Conservation (phyloP, 1,140 invertebrate genomes). For the Maniola jurtina region DNA sequence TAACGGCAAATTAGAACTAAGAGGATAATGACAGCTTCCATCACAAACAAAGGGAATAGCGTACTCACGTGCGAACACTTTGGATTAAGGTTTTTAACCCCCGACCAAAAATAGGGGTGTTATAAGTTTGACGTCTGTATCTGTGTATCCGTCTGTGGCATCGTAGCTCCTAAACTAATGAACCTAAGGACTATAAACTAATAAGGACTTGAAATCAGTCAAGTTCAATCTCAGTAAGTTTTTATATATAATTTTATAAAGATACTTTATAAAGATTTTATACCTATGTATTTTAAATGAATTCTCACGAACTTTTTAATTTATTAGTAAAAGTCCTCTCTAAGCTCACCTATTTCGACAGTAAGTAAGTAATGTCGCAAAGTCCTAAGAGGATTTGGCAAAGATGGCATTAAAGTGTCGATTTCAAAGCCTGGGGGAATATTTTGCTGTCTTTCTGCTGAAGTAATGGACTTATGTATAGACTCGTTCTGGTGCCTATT, state of each 20-base stretch:
- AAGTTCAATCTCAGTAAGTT: too few species aligned
- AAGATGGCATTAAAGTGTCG: not conserved
- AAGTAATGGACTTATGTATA: too few species aligned
- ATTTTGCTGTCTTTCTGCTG: not conserved
- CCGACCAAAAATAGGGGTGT: too few species aligned
- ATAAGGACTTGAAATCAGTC: too few species aligned
- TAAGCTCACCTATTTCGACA: not conserved
- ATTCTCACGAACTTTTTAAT: not conserved
- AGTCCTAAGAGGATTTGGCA: not conserved
- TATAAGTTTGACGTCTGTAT: too few species aligned
- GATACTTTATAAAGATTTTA: too few species aligned
- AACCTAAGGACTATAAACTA: too few species aligned
- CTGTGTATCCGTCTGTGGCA: too few species aligned
- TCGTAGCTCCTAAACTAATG: too few species aligned
- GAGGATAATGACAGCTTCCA: conserved; percentile 2
- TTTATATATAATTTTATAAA: too few species aligned
- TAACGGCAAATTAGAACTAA: not conserved
- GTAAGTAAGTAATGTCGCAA: not conserved
- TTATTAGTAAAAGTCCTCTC: not conserved
- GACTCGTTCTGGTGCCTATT: too few species aligned
- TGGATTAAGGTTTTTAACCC: not conserved
- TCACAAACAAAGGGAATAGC: not conserved
- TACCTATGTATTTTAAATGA: not conserved
- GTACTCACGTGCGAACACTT: not conserved
- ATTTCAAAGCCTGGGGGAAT: not conserved